Evolutionary conservation across 1,140 invertebrate genomes (phyloP).

Genomic region (Anoplophora glabripennis): DNA sequence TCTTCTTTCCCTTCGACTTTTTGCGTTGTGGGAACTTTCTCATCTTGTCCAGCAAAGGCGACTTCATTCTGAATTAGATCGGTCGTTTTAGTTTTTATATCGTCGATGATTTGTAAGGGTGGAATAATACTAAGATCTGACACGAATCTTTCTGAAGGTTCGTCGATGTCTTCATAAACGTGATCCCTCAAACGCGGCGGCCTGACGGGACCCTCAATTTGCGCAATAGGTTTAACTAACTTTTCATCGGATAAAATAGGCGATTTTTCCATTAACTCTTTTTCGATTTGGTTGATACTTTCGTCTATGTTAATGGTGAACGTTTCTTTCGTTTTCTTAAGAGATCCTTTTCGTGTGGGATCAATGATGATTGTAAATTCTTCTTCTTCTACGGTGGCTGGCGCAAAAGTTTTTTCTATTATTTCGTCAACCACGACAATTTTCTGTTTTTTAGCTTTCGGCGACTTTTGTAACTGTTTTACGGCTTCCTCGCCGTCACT

Average conservation of each 20-base stretch:
- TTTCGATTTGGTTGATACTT: constrained; percentile 34
- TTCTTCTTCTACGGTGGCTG: constrained; percentile 37
- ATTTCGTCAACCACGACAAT: constrained; percentile 32
- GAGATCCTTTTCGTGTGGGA: constrained; percentile 30
- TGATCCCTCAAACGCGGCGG: constrained; percentile 30
- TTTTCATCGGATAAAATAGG: constrained; percentile 36
- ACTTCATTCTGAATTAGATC: constrained; percentile 44
- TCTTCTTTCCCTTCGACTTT: neutral
- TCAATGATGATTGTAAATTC: constrained; percentile 39
- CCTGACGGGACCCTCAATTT: constrained; percentile 27
- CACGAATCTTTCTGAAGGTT: constrained; percentile 24
- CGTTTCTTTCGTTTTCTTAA: constrained; percentile 35
- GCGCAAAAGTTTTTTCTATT: constrained; percentile 36
- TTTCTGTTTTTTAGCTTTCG: constrained; percentile 26
- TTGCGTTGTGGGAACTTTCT: constrained; percentile 10
- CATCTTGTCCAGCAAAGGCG: constrained; percentile 30
- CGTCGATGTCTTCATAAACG: constrained; percentile 38
- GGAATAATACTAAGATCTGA: constrained; percentile 15
- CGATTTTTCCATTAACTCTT: constrained; percentile 38
- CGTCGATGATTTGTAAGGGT: neutral
- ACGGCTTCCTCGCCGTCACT: constrained; percentile 19
- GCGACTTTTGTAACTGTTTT: constrained; percentile 22
- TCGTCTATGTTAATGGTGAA: constrained; percentile 37
- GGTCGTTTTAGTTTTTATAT: constrained; percentile 36
- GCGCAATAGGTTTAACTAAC: constrained; percentile 30